phyloP scores from a whole-genome alignment of 2,888 invertebrate species.

The Zootermopsis nevadensis region DNA sequence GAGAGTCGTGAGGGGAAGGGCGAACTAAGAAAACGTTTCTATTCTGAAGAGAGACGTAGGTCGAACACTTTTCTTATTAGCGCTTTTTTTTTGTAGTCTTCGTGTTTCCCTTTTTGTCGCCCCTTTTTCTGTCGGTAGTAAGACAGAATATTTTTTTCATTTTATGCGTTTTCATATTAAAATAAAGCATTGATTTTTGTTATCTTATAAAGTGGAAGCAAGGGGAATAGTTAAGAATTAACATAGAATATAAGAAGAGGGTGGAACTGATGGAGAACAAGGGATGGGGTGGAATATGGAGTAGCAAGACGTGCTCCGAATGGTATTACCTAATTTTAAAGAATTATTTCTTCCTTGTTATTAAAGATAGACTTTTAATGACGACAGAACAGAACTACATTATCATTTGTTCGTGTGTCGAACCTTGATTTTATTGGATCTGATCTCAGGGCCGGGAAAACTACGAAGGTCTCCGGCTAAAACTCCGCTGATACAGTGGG shows the following conservation, averaged over 20 bases:
- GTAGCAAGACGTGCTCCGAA: neutral
- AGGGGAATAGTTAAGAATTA: neutral
- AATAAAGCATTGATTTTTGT: conserved; percentile 11
- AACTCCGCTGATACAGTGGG: too few relatives aligned
- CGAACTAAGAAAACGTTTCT: neutral
- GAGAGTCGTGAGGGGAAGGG: neutral
- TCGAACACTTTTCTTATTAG: conserved; percentile 20
- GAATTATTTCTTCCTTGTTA: neutral
- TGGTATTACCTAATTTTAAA: conserved; percentile 13
- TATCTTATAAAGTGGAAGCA: neutral
- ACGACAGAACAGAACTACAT: neutral
- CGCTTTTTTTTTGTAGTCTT: neutral
- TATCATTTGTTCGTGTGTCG: neutral
- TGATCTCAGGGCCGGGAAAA: too few relatives aligned
- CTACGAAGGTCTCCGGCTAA: too few relatives aligned
- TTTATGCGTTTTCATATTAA: neutral
- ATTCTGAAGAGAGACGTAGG: neutral
- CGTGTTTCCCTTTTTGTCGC: neutral
- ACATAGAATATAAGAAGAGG: neutral
- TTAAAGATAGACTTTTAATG: neutral
- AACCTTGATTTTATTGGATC: neutral
- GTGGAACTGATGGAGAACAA: neutral
- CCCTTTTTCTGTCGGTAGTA: neutral
- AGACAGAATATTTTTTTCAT: neutral
- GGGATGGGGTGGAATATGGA: neutral